These are phyloP conservation scores for Carlito syrichta DNA, from an alignment of 2,113 vertebrate genomes.

Conservation along the genomic window DNA sequence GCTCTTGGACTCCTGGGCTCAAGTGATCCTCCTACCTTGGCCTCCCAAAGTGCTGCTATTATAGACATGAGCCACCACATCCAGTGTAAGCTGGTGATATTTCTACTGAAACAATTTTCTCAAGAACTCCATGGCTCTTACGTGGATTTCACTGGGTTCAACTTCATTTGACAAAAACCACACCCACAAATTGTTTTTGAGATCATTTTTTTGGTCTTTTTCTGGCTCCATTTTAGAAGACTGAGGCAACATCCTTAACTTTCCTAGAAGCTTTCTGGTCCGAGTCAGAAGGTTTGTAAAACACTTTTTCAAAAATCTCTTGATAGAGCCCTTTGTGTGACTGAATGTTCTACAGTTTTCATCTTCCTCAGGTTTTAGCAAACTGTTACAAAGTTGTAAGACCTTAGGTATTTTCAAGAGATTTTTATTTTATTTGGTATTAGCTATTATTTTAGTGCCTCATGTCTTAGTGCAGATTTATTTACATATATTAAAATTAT, in stretches of 20 bases:
- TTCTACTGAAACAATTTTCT: neutral
- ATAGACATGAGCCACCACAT: too few species aligned
- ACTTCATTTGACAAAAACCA: neutral
- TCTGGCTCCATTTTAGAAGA: too few species aligned
- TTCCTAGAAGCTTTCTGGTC: neutral
- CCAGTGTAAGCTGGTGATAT: too few species aligned
- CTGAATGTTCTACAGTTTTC: too few species aligned
- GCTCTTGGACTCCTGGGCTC: too few species aligned
- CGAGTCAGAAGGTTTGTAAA: neutral
- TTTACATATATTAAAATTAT: neutral
- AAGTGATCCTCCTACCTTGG: too few species aligned
- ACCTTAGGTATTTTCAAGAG: rapidly evolving
- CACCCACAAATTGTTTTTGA: neutral
- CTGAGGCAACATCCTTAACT: neutral
- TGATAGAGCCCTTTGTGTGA: neutral
- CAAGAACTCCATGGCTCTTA: neutral
- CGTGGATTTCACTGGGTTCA: neutral
- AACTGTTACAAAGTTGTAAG: neutral
- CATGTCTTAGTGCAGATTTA: neutral
- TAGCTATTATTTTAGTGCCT: neutral
- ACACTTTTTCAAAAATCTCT: neutral
- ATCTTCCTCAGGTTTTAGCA: neutral
- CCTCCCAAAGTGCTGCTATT: too few species aligned
- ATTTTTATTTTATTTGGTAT: neutral
- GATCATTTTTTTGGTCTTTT: neutral